phyloP scores from a whole-genome alignment of 2,888 invertebrate species.

The Leptopilina syphax region DNA sequence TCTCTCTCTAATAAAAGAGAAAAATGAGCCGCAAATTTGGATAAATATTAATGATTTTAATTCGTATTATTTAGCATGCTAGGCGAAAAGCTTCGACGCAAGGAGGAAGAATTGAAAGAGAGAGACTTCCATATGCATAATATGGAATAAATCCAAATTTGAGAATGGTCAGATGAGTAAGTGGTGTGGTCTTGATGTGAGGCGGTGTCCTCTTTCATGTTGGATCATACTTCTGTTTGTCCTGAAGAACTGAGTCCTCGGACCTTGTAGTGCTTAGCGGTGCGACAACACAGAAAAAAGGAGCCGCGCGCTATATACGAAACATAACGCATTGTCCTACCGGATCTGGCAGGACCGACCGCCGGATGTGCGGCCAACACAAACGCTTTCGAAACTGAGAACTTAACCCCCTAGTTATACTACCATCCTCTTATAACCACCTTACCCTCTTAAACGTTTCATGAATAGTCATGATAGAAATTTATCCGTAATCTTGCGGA shows the following conservation, averaged over 20 bases:
- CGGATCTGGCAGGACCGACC: slow-evolving; percentile 60
- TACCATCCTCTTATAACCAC: slow-evolving; percentile 34
- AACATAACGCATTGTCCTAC: slow-evolving; percentile 62
- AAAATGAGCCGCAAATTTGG: no score
- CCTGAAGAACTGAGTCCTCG: slow-evolving; percentile 60
- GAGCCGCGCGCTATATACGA: slow-evolving; percentile 53
- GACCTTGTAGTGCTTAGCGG: slow-evolving; percentile 57
- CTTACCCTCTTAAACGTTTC: slow-evolving; percentile 38
- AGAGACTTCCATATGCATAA: no score
- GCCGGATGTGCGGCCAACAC: slow-evolving; percentile 66
- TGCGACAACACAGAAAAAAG: slow-evolving; percentile 56
- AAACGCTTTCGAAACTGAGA: slow-evolving; percentile 54
- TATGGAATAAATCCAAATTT: slow-evolving; percentile 66
- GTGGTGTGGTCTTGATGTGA: slow-evolving; percentile 46
- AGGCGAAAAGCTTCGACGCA: slow-evolving; percentile 66
- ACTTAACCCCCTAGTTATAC: slow-evolving; percentile 23
- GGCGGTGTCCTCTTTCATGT: slow-evolving; percentile 71
- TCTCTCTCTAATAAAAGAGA: no score
- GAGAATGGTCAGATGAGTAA: slow-evolving; percentile 64
- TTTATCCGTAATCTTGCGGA: slow-evolving; percentile 39
- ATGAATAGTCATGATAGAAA: slow-evolving; percentile 47
- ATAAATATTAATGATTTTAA: no score
- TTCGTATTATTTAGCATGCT: slow-evolving; percentile 18
- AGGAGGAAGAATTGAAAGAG: slow-evolving; percentile 57
- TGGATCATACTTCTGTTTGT: slow-evolving; percentile 74